phyloP scores from a whole-genome alignment of 2,797 vertebrate species.

The Perodicticus potto region DNA sequence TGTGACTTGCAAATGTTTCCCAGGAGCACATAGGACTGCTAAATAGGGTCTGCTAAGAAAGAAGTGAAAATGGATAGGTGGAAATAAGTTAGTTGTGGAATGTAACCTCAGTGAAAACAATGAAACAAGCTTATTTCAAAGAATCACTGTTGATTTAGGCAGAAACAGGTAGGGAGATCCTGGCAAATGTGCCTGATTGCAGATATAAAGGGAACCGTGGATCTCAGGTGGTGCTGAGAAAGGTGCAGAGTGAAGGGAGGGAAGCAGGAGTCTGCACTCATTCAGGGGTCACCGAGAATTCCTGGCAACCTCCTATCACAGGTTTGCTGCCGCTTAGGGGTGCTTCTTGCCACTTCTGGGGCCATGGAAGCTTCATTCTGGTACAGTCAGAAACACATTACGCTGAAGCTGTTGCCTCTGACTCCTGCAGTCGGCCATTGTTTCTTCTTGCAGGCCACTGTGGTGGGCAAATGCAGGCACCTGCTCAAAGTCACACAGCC shows the following conservation, averaged over 20 bases:
- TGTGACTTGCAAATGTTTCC: neutral
- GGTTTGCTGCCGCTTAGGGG: neutral
- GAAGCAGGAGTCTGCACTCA: neutral
- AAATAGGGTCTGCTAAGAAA: neutral
- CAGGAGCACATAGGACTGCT: neutral
- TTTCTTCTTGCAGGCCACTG: neutral
- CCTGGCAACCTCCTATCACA: neutral
- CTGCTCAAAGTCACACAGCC: neutral
- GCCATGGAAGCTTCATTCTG: neutral
- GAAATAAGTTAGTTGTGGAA: neutral
- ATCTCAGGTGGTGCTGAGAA: neutral
- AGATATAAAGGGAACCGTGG: no score
- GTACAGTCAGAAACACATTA: neutral
- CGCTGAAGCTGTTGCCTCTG: neutral
- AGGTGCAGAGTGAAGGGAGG: neutral
- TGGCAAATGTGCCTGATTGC: neutral
- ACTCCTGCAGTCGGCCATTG: neutral
- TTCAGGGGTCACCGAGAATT: neutral
- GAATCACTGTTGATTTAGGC: neutral
- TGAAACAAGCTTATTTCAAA: constrained; percentile 1
- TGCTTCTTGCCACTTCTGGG: neutral
- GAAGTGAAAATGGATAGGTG: neutral
- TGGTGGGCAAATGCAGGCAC: neutral
- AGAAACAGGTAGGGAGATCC: neutral
- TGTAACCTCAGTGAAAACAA: neutral